Conservation (phyloP, 1,140 invertebrate genomes). For the Bombus soroeensis region DNA sequence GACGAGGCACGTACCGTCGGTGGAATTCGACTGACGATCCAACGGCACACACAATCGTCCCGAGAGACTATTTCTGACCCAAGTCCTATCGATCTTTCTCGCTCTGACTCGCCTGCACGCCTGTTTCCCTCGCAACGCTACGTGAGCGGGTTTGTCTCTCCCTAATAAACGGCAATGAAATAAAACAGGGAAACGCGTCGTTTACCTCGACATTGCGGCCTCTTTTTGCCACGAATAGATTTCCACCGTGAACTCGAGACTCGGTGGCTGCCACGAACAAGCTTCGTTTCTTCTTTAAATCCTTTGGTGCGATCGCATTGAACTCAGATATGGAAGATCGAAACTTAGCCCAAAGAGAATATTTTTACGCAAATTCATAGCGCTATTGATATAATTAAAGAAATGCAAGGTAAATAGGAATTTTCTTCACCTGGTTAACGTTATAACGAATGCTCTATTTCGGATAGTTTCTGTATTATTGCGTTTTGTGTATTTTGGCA, state of each 20-base stretch:
- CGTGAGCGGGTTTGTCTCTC: background rate
- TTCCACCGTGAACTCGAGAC: constrained; percentile 3
- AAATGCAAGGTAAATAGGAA: no score
- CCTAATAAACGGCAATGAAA: constrained; percentile 33
- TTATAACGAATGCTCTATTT: no score
- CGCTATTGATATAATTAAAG: no score
- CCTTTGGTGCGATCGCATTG: no score
- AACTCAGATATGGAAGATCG: no score
- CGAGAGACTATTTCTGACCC: constrained; percentile 50
- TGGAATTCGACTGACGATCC: constrained; percentile 52
- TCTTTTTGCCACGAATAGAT: constrained; percentile 21
- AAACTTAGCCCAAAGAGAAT: no score
- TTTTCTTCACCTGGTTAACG: no score
- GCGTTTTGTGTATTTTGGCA: no score
- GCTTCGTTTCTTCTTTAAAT: no score
- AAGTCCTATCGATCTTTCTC: constrained; percentile 45
- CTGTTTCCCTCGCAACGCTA: constrained; percentile 14
- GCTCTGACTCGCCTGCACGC: background rate
- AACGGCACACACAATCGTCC: constrained; percentile 42
- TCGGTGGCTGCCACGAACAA: background rate
- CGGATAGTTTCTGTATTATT: no score
- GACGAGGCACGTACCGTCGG: constrained; percentile 47
- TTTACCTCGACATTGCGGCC: constrained; percentile 46
- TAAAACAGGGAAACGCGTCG: constrained; percentile 26
- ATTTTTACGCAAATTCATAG: no score